phyloP scores from a whole-genome alignment of 2,888 invertebrate genomes.

The Stenchaetothrips biformis region DNA sequence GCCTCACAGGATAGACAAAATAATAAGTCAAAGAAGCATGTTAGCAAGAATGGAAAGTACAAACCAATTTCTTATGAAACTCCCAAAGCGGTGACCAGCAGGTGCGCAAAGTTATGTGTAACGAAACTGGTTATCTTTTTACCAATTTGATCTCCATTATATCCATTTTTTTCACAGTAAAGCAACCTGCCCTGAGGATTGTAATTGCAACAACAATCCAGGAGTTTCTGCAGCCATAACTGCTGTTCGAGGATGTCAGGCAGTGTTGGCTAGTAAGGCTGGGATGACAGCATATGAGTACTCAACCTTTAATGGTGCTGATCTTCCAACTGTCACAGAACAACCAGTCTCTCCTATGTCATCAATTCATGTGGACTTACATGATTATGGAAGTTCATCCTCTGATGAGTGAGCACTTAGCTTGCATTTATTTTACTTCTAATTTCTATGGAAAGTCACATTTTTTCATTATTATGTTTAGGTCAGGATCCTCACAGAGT shows the following conservation, averaged over 20 bases:
- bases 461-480: conserved; percentile 31
- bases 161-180: background rate
- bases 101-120: background rate
- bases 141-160: background rate
- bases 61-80: background rate
- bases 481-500: conserved; percentile 48
- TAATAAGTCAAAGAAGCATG: background rate
- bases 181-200: background rate
- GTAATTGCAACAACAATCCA: background rate
- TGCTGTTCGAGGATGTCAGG: background rate
- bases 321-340: conserved; percentile 36
- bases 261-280: background rate
- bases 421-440: background rate
- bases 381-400: conserved; percentile 47
- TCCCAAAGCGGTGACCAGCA: background rate
- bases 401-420: conserved; percentile 42
- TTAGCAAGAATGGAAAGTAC: background rate
- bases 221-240: background rate
- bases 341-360: conserved; percentile 44
- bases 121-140: background rate
- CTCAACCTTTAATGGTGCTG: conserved; percentile 37
- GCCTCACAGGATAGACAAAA: background rate
- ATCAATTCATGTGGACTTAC: conserved; percentile 52
- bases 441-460: background rate
- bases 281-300: conserved; percentile 32